Evolutionary conservation across 2,797 vertebrate species (phyloP), one percentile per base, ranked within the genome.

Genomic region (Pipistrellus pygmaeus): DNA sequence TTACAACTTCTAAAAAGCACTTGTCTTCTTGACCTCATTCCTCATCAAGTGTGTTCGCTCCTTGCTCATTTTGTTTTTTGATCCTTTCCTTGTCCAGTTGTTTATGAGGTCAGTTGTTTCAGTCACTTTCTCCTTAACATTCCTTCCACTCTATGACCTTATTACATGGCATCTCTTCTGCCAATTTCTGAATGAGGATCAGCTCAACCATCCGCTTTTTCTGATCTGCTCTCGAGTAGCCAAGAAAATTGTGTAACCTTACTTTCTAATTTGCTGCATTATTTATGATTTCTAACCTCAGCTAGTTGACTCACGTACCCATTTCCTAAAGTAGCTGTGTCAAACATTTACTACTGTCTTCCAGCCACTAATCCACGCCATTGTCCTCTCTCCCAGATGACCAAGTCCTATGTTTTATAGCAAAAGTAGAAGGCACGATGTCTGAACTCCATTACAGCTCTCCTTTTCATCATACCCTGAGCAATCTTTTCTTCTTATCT

Each of bases 171-270:
- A 66, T 62, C 27, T 90, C 82, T 68, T 86, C 57, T 90, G 89
- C 48, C 69, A 84, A 20, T 38, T n/a, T 32, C 78, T 81, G 30
- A 90, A 77, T 30, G 38, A 85, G 68, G 64, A 85, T 75, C 78
- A 95, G 76, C 66, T 53, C 32, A 90, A 88, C 95, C 88, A 95
- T 92, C 83, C 95, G 95, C 83, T 80, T 95, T 93, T 96, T 75
- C 92, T 23, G 5, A 62, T 81, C 48, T 93, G 55, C 62, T 81
- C 48, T 83, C 85, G 41, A 30, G 76, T 55, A 81, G 84, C 95
- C 93, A 95, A 87, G 83, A 94, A 91, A 92, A 84, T 41, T 93
- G 38, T 8, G 35, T 84, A 95, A 91, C 25, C 13, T 44, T 92
- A 23, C 8, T 76, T 92, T 82, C 86, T 85, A 90, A 77, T 71